A percentile compares a stretch with the other conserved stretches of the same genome.
These are phyloP conservation scores for Hermodice carunculata DNA, from an alignment of 2,888 invertebrate species.

Conservation along the genomic window DNA sequence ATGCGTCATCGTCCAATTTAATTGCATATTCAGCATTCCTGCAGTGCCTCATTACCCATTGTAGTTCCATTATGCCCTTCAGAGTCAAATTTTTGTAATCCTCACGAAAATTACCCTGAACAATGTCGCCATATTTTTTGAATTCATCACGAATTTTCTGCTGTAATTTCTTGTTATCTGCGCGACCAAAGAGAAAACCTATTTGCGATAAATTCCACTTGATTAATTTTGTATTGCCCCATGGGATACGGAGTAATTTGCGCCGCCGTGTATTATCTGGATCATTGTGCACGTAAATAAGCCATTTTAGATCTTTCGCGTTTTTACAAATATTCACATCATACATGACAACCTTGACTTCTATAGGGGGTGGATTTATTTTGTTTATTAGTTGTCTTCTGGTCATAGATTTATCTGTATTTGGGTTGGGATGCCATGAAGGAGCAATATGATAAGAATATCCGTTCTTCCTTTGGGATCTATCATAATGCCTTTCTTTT, in stretches of 20 bases:
- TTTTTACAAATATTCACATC: not conserved
- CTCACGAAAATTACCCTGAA: constrained; percentile 44
- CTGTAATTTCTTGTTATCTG: constrained; percentile 20
- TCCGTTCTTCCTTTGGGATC: no score
- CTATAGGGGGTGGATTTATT: not conserved
- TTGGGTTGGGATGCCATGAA: no score
- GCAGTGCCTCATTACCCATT: constrained; percentile 40
- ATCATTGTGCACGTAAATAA: constrained; percentile 36
- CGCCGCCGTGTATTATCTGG: constrained; percentile 33
- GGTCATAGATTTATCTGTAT: no score
- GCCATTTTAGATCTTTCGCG: not conserved
- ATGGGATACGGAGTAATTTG: constrained; percentile 32
- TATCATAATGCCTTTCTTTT: no score
- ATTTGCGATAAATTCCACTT: constrained; percentile 8
- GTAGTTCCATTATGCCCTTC: constrained; percentile 43
- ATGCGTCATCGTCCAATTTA: constrained; percentile 42
- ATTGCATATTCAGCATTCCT: constrained; percentile 35
- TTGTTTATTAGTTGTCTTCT: no score
- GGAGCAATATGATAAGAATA: no score
- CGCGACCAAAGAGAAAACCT: constrained; percentile 37
- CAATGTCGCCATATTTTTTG: constrained; percentile 28
- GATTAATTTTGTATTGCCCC: constrained; percentile 35
- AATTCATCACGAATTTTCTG: constrained; percentile 31
- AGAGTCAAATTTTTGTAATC: constrained; percentile 42
- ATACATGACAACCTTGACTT: not conserved